Base-by-base conservation (phyloP, 2,797 vertebrate species). In the Mus spretus region DNA sequence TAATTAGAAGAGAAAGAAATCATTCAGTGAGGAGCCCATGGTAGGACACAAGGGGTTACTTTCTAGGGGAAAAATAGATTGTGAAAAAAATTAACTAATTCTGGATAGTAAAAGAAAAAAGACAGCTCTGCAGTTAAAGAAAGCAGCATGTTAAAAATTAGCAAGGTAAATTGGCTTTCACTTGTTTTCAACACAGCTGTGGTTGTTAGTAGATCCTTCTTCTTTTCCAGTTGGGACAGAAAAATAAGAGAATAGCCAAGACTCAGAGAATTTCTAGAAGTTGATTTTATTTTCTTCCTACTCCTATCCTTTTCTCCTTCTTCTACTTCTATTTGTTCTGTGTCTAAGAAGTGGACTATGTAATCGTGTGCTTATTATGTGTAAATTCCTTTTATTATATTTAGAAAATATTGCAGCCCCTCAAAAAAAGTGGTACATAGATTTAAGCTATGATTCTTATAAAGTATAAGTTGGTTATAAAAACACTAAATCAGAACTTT, bases 1-100 rank as follows among this genome's bases (percentile, higher is more conserved):
- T 97, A 98, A 98, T 98, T 98, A 97, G 97, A 97, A 96, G 88
- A 96, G 96, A 97, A 97, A 96, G 90, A 94, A 95, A 95, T 97
- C 89, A 94, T 96, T 97, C 98, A 88, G 90, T 94, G 87, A 97
- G 91, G 93, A 96, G 80, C 91, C 87, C 91, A 88, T 81, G 89
- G 96, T 96, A 94, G 89, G 92, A 97, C 97, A 97, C 93, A 83
- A 94, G 95, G 96, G 98, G 97, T 98, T 98, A 95, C 96, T 91
- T 97, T 97, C 86, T 94, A 86, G 74, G 92, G 93, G 95, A 91
- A 95, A 96, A 93, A 96, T 96, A 97, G 97, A 94, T 94, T 84
- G 83, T 53, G 59, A 96, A 85, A 94, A 94, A 96, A 92, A 84
- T 95, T 90, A 91, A 96, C 91, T 93, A 81, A 96, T 95, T 97